Evolutionary conservation across 2,888 invertebrate genomes (phyloP).

Genomic region (Allolobophora icterica): DNA sequence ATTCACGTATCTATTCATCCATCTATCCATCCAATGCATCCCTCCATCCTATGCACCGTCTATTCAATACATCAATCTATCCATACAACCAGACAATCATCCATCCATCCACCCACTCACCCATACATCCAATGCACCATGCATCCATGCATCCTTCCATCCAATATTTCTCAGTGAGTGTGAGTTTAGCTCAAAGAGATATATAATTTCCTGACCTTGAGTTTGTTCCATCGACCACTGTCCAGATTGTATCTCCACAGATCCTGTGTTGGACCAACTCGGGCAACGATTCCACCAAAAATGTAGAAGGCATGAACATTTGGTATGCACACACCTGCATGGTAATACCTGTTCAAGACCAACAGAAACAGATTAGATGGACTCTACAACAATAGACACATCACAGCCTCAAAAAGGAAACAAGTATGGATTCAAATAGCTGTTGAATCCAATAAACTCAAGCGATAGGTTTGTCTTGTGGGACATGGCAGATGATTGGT

Average conservation of each 20-base stretch:
- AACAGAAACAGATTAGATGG: neutral
- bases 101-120: neutral
- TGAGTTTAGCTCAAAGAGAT: too few relatives aligned
- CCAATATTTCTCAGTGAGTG: neutral
- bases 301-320: slow-evolving; percentile 84
- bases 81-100: too few relatives aligned
- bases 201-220: slow-evolving; percentile 28
- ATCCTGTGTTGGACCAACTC: slow-evolving; percentile 64
- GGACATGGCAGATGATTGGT: too few relatives aligned
- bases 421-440: too few relatives aligned
- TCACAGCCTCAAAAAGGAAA: too few relatives aligned
- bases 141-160: neutral
- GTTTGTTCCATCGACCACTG: slow-evolving; percentile 62
- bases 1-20: too few relatives aligned
- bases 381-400: neutral
- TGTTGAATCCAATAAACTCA: too few relatives aligned
- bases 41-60: neutral
- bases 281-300: slow-evolving; percentile 78
- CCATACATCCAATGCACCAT: neutral
- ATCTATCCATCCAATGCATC: neutral
- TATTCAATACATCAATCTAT: neutral
- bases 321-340: slow-evolving; percentile 86
- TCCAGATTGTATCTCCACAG: slow-evolving; percentile 79
- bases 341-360: slow-evolving; percentile 76
- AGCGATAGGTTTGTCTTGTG: too few relatives aligned